Conservation (phyloP, 2,888 invertebrate species). For the Oscheius sp. region DNA sequence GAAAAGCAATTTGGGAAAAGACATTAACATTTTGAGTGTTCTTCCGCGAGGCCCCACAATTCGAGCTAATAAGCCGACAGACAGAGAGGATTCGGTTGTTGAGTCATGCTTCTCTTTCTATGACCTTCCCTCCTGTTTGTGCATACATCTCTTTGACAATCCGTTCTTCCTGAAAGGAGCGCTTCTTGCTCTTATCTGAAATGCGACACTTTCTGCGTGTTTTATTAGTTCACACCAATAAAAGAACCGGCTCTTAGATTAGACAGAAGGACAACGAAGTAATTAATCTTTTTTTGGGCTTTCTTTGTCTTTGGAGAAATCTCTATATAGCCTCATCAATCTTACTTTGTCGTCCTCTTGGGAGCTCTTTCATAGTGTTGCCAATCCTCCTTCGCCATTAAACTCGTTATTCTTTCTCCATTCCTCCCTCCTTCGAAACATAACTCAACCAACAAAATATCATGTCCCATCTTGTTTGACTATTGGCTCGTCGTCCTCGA, state of each 20-base stretch:
- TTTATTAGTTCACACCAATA: slow-evolving; percentile 31
- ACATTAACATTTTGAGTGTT: too few species aligned
- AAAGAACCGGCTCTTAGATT: slow-evolving; percentile 23
- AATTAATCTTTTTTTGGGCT: background rate
- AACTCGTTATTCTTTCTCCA: background rate
- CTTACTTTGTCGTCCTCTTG: too few species aligned
- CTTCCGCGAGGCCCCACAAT: too few species aligned
- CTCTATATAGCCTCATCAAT: background rate
- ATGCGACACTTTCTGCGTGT: slow-evolving; percentile 30
- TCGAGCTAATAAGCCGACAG: too few species aligned
- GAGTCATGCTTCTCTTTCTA: too few species aligned
- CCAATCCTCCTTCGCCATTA: background rate
- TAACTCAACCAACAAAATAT: background rate
- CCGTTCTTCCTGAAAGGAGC: background rate
- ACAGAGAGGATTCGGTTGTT: too few species aligned
- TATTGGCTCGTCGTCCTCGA: background rate
- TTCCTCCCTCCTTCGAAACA: background rate
- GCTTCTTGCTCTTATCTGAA: slow-evolving; percentile 22
- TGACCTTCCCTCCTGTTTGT: background rate
- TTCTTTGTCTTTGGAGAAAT: background rate
- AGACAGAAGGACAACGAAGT: background rate
- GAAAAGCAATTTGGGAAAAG: too few species aligned
- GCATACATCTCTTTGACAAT: background rate
- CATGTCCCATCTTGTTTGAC: background rate
- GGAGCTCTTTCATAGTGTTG: background rate